Base-by-base conservation (phyloP, 2,797 vertebrate genomes). In the Lagocephalus sceleratus region DNA sequence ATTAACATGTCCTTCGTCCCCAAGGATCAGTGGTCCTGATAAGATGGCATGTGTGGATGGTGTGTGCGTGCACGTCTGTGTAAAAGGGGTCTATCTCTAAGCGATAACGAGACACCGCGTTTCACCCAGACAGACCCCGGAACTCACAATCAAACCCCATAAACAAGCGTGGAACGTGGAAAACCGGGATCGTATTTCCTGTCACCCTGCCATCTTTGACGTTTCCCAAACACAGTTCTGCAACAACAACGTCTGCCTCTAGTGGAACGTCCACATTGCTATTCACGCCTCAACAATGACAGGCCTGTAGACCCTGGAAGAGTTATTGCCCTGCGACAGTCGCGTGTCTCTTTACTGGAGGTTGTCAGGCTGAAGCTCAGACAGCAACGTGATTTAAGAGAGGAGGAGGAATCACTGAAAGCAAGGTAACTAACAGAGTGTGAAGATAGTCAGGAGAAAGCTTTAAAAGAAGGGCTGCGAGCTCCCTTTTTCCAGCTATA, bases 71-170 rank as follows among this genome's bases (percentile, higher is more conserved):
- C 63, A 9, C 8, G 49, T 51, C 50, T 71, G 62, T 26, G 26
- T 26, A 9, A 2, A 2, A 10, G 4, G 12, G 32, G 32, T 35
- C 32, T 35, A 12, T 35, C 42, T 71, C 41, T 57, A 25, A 20
- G 54, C 71, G 68, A 76, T 76, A 79, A 83, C 75, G 64, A 78
- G 71, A 58, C 62, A 55, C 65, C 67, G 62, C 68, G 59, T 44
- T 65, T 66, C 60, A 68, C 57, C 63, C 64, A 14, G 70, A 54
- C 64, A 43, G 71, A 63, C 67, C 63, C 47, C 51, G 60, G 55
- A 72, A 54, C 60, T 47, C 44, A 68, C 57, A 39, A 66, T 46
- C 57, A 50, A 46, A 25, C 63, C 50, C 25, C 38, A 9, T 0
- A 12, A 72, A 51, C 63, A 68, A 14, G 12, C 54, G 68, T 60